phyloP scores from a whole-genome alignment of 2,888 invertebrate species.

The Pandemis cinnamomeana region DNA sequence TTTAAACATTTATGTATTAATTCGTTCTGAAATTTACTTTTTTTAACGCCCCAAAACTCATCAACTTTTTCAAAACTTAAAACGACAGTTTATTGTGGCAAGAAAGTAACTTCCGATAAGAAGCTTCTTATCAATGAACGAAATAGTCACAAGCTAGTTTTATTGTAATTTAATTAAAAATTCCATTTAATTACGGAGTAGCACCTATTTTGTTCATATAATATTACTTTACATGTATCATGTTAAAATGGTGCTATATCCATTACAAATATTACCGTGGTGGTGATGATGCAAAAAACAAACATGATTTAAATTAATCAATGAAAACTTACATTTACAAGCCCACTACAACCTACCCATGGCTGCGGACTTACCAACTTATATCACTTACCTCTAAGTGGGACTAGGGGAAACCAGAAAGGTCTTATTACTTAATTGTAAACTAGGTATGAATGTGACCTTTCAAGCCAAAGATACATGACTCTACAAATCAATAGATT shows the following conservation, averaged over 20 bases:
- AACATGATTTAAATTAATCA: neutral
- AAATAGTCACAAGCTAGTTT: no score
- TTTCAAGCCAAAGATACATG: neutral
- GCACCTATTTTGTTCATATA: no score
- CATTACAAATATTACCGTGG: neutral
- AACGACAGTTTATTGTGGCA: no score
- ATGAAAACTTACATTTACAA: neutral
- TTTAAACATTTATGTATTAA: no score
- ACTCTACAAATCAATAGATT: neutral
- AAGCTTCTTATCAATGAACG: no score
- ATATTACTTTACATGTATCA: no score
- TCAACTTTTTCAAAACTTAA: no score
- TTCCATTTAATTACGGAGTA: no score
- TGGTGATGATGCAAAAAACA: neutral
- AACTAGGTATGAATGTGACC: neutral
- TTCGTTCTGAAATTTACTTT: no score
- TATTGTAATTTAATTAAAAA: no score
- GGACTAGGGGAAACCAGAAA: constrained; percentile 19
- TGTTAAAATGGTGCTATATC: neutral
- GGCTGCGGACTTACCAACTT: constrained; percentile 21
- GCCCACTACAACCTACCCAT: constrained; percentile 4
- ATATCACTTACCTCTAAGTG: constrained; percentile 34
- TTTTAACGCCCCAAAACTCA: no score
- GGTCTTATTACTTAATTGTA: neutral
- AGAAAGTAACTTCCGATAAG: no score